Conservation (phyloP, 2,888 invertebrate species). For the Tenthredo distinguenda region DNA sequence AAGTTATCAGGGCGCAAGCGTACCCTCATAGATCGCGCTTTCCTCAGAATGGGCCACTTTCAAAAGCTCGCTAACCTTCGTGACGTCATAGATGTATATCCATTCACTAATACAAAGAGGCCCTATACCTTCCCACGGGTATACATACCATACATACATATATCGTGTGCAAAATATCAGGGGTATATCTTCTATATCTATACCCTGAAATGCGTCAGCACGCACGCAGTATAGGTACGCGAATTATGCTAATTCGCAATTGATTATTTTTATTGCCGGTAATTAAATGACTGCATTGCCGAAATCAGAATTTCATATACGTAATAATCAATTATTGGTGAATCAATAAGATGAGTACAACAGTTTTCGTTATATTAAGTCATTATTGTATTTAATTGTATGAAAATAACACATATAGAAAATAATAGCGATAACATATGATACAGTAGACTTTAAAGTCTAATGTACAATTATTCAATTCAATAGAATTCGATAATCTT, state of each 20-base stretch:
- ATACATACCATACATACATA: background rate
- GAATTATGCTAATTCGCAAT: background rate
- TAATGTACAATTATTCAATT: background rate
- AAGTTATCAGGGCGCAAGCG: constrained; percentile 67
- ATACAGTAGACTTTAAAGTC: background rate
- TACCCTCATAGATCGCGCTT: constrained; percentile 68
- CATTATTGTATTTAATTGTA: background rate
- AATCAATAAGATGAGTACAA: background rate
- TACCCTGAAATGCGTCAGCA: background rate
- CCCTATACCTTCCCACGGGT: background rate
- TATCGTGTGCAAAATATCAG: background rate
- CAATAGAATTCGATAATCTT: background rate
- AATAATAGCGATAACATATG: background rate
- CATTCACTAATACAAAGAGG: constrained; percentile 34
- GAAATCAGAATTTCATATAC: background rate
- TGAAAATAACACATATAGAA: background rate
- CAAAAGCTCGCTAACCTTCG: constrained; percentile 35
- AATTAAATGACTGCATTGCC: background rate
- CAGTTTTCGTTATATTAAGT: background rate
- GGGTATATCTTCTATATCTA: background rate
- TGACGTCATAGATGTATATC: constrained; percentile 38
- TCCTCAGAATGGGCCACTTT: constrained; percentile 43
- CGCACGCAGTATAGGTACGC: background rate
- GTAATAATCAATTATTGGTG: background rate
- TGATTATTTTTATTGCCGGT: background rate